These are phyloP conservation scores for Campylomormyrus tamandua DNA, from an alignment of 2,113 vertebrate genomes.

Conservation along the genomic window DNA sequence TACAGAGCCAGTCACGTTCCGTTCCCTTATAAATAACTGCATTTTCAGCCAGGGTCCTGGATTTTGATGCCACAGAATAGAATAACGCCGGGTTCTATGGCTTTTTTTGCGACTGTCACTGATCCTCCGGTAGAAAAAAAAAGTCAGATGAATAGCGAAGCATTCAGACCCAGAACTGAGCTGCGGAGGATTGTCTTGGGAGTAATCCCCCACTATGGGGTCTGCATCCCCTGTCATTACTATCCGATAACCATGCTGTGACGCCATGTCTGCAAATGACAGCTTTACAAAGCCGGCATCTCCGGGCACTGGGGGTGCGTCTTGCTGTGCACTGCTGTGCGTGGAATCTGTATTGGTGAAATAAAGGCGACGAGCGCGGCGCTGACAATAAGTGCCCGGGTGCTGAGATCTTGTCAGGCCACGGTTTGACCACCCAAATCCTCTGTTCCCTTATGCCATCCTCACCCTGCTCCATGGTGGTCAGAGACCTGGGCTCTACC, in stretches of 20 bases:
- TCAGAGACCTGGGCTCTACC: constrained; percentile 38
- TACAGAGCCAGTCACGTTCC: constrained; percentile 52
- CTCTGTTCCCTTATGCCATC: constrained; percentile 31
- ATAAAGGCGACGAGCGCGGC: constrained; percentile 57
- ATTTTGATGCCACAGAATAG: constrained; percentile 38
- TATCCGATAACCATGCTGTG: constrained; percentile 58
- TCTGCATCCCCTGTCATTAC: constrained; percentile 65
- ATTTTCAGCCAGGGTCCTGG: constrained; percentile 45
- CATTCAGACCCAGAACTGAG: constrained; percentile 58
- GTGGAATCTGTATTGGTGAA: constrained; percentile 60
- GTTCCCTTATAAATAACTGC: constrained; percentile 52
- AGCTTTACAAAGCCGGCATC: constrained; percentile 61
- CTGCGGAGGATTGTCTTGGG: constrained; percentile 51
- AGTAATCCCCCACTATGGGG: constrained; percentile 69
- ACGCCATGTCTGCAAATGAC: constrained; percentile 56
- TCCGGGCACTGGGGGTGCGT: constrained; percentile 43
- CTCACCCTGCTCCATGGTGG: constrained; percentile 11
- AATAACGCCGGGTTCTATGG: constrained; percentile 47
- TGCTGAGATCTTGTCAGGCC: constrained; percentile 51
- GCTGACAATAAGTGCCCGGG: constrained; percentile 56
- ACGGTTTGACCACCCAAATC: constrained; percentile 63
- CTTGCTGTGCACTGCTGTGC: constrained; percentile 59
- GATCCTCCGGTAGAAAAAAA: constrained; percentile 40
- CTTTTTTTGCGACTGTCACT: constrained; percentile 28
- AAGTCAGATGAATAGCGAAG: constrained; percentile 55